These are phyloP conservation scores for Dioctria rufipes DNA, from an alignment of 2,888 invertebrate genomes.

Conservation along the genomic window DNA sequence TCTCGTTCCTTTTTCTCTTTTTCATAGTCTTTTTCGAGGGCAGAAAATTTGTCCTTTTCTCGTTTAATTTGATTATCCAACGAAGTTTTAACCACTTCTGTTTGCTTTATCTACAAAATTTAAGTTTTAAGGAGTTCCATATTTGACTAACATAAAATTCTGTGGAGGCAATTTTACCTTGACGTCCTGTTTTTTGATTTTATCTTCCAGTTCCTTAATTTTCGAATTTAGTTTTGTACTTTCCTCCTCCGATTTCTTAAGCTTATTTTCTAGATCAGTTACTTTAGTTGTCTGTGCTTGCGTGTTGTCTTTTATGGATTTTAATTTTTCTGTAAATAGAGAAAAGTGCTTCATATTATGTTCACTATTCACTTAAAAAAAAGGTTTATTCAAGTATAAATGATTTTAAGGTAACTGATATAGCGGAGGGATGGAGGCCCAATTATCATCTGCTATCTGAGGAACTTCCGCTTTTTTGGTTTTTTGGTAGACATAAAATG, in stretches of 20 bases:
- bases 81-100: conserved; percentile 71
- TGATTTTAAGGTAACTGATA: too few relatives aligned
- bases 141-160: neutral
- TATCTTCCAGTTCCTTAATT: conserved; percentile 72
- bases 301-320: conserved; percentile 58
- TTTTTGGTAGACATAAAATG: too few relatives aligned
- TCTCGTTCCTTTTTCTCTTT: conserved; percentile 76
- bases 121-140: neutral
- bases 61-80: conserved; percentile 72
- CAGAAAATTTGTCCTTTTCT: conserved; percentile 71
- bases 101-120: conserved; percentile 70
- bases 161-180: conserved; percentile 64
- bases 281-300: conserved; percentile 75
- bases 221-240: conserved; percentile 75
- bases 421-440: too few relatives aligned
- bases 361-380: too few relatives aligned
- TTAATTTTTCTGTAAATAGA: conserved; percentile 64
- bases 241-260: conserved; percentile 81
- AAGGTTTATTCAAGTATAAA: too few relatives aligned
- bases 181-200: conserved; percentile 72
- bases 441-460: too few relatives aligned
- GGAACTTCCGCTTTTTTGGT: too few relatives aligned
- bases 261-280: conserved; percentile 77
- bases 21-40: conserved; percentile 78
- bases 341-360: neutral